These are phyloP conservation scores for Amblyopsis hoosieri DNA, from an alignment of 2,797 vertebrate species.

Conservation along the genomic window DNA sequence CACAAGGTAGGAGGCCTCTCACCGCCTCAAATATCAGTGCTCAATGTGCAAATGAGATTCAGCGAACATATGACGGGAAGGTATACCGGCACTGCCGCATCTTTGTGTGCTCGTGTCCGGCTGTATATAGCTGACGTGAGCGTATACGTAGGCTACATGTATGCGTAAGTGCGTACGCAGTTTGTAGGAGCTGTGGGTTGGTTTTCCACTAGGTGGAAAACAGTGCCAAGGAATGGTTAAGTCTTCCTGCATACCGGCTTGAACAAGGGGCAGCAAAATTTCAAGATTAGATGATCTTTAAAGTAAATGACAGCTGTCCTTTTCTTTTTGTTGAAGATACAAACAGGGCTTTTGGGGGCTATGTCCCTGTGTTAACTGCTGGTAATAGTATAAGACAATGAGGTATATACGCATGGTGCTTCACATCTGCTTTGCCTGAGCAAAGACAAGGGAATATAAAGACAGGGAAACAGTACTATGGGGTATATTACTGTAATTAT, in stretches of 20 bases:
- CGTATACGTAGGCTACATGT: background rate
- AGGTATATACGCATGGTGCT: conserved; percentile 46
- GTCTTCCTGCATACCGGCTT: conserved; percentile 32
- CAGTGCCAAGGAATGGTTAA: conserved; percentile 19
- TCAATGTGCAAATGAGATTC: conserved; percentile 52
- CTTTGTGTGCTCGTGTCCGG: background rate
- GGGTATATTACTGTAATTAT: background rate
- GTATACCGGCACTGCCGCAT: conserved; percentile 8
- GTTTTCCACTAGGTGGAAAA: conserved; percentile 27
- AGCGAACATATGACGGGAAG: conserved; percentile 24
- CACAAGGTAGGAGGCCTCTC: conserved; percentile 42
- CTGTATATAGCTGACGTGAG: background rate
- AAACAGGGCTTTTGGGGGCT: conserved; percentile 52
- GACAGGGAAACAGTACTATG: conserved; percentile 14
- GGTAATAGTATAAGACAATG: conserved; percentile 68
- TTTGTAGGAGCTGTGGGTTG: background rate
- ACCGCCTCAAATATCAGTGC: conserved; percentile 41
- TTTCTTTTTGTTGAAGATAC: conserved; percentile 54
- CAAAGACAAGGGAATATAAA: conserved; percentile 30
- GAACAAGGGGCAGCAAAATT: conserved; percentile 34
- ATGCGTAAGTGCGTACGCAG: background rate
- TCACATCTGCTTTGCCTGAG: conserved; percentile 20
- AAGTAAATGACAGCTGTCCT: conserved; percentile 72
- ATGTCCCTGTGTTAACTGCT: conserved; percentile 38
- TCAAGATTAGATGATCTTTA: conserved; percentile 44